phyloP scores from a whole-genome alignment of 2,888 invertebrate genomes.

The Tuberolachnus salignus region DNA sequence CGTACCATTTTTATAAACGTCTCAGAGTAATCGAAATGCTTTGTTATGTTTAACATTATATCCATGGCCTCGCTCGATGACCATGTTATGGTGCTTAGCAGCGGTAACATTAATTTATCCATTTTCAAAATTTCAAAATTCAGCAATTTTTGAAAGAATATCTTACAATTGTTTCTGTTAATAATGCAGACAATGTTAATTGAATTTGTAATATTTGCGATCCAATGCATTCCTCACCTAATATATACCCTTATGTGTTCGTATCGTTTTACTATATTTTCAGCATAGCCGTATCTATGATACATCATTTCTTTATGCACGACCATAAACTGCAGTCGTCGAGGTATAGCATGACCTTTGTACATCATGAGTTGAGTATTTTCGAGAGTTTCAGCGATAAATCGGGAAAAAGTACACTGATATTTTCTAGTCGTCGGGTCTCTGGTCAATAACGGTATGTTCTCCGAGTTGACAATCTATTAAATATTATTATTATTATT shows the following conservation, averaged over 20 bases:
- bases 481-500: background rate
- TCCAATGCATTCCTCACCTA: background rate
- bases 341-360: slow-evolving; percentile 1
- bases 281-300: background rate
- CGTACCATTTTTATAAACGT: slow-evolving; percentile 24
- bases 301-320: slow-evolving; percentile 22
- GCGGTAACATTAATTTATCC: slow-evolving; percentile 22
- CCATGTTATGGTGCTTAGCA: slow-evolving; percentile 5
- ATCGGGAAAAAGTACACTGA: slow-evolving; percentile 3
- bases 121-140: slow-evolving; percentile 43
- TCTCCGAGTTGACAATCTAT: background rate
- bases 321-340: background rate
- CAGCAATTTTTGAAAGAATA: slow-evolving; percentile 4
- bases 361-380: slow-evolving; percentile 25
- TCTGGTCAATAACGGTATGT: slow-evolving; percentile 7
- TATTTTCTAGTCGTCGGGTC: slow-evolving; percentile 11
- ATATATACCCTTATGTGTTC: background rate
- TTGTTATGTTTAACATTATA: background rate
- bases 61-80: slow-evolving; percentile 19
- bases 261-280: slow-evolving; percentile 8
- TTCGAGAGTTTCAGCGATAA: background rate
- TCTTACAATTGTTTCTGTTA: slow-evolving; percentile 2
- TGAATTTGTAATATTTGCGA: background rate
- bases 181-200: background rate
- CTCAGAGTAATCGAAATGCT: slow-evolving; percentile 1